phyloP scores from a whole-genome alignment of 2,113 vertebrate species.

The Phalacrocorax brasilianus region DNA sequence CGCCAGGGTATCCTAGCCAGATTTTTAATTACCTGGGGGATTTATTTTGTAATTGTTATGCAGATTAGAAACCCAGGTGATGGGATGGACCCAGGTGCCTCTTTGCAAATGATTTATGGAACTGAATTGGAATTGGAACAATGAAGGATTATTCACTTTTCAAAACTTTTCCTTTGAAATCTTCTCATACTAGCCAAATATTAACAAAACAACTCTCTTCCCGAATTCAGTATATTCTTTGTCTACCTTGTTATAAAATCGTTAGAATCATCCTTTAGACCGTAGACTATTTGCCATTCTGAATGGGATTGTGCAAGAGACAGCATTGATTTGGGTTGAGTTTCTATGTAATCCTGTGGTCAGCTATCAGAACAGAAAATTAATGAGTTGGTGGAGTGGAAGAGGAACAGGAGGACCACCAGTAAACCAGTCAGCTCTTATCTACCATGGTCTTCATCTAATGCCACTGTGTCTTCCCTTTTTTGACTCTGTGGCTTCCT shows the following conservation, averaged over 20 bases:
- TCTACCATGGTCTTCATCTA: neutral
- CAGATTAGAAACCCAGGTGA: neutral
- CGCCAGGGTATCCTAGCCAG: neutral
- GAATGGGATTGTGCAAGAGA: neutral
- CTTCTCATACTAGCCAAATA: neutral
- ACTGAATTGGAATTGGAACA: neutral
- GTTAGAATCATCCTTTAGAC: neutral
- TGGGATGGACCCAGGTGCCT: neutral
- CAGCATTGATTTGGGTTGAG: neutral
- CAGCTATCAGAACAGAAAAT: neutral
- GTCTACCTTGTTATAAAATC: neutral
- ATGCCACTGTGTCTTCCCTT: neutral
- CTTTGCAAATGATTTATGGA: neutral
- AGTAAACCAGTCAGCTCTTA: neutral
- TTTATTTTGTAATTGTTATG: neutral
- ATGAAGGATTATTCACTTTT: neutral
- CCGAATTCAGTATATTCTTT: neutral
- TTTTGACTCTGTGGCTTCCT: neutral
- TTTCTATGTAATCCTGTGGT: neutral
- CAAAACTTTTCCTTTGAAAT: neutral
- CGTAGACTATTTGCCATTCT: neutral
- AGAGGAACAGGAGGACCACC: neutral
- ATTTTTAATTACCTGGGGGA: neutral
- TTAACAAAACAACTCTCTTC: neutral
- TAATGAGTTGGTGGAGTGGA: neutral